Base-by-base conservation (phyloP, 2,888 invertebrate species). In the Nineta flava region DNA sequence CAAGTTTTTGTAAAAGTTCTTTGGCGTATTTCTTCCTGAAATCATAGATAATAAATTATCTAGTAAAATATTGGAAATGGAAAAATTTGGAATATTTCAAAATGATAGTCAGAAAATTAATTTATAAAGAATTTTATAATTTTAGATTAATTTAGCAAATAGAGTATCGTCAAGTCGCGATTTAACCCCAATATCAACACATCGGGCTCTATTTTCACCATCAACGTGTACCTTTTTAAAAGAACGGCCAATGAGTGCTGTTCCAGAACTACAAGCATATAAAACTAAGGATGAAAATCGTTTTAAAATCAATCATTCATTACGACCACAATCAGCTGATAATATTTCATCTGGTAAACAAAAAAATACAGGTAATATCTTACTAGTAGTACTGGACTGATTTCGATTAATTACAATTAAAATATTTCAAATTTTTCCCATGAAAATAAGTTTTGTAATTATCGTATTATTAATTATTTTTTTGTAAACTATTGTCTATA, bases 281-380 rank as follows among this genome's bases (percentile, higher is more conserved):
- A 49, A 49, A 34, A 42, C 13, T 12, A 49, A 52, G 21, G 52
- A 55, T 45, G 46, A 51, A 31, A 21, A 21, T 13, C 10, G n/a
- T 6, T 50, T 48, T 45, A 55, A 53, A 41, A 54, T 21, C 12
- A 45, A 55, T 5, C 48, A 53, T 9, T 56, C 57, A 56, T 54
- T 54, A 41, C 50, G 59, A 21, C 57, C 59, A 2, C 58, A 58
- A 51, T 59, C 59, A 35, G 59, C 57, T 9, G 57, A 58, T 32
- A 56, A 54, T 42, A 46, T 53, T 21, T 53, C 54, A 9, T 46
- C 34, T 4, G 15, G 51, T 4, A 53, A 50, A 21, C 51, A 48
- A 17, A 40, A 52, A 26, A 26, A 7, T 26, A 2, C 26, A 6
- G 26, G 26, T 26, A 26, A n/a, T n/a, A n/a, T n/a, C n/a, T n/a